Evolutionary conservation across 2,797 vertebrate genomes (phyloP), one percentile per base, ranked within the genome.

Genomic region (Scomberomorus guttatus): DNA sequence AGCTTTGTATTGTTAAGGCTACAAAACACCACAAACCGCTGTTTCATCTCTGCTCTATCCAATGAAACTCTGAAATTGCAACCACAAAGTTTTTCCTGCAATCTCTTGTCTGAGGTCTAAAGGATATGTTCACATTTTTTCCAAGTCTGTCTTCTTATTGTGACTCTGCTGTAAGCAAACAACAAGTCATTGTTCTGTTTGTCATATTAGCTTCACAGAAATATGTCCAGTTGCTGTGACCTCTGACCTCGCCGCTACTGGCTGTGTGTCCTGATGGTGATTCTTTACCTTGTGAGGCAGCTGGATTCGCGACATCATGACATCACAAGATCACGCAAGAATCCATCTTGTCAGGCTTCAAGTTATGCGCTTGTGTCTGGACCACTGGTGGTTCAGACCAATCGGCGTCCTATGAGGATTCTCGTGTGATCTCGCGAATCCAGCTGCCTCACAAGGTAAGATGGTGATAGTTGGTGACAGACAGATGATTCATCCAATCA

Each of bases 81-180:
- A 79, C 80, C 87, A 79, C 83, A 87, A 82, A 65, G 17, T 13
- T 65, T 72, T 52, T 77, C 20, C 58, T 60, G 25, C 50, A 77
- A 46, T 55, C 72, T 57, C 44, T 75, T 37, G 32, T 78, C 64
- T 76, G 73, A 82, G 63, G 79, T 78, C 77, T 37, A 73, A 59
- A 69, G 39, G 55, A 72, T 7, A 34, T 32, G 9, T 67, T 67
- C 34, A 66, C 32, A 52, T 64, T 65, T 44, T 63, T 72, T 46
- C 39, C 10, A 51, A 25, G 51, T 46, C 61, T 74, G 60, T 67
- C 51, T 63, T 61, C 60, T 37, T 55, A 24, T 46, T 72, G 34
- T 48, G 69, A 72, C 58, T 72, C 37, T 51, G 44, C 25, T 76
- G 52, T 58, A 77, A 77, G 80, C 56, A 2, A 72, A 75, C 1